These are phyloP conservation scores for Chloroceryle amazona DNA, from an alignment of 2,797 vertebrate genomes.

Conservation along the genomic window DNA sequence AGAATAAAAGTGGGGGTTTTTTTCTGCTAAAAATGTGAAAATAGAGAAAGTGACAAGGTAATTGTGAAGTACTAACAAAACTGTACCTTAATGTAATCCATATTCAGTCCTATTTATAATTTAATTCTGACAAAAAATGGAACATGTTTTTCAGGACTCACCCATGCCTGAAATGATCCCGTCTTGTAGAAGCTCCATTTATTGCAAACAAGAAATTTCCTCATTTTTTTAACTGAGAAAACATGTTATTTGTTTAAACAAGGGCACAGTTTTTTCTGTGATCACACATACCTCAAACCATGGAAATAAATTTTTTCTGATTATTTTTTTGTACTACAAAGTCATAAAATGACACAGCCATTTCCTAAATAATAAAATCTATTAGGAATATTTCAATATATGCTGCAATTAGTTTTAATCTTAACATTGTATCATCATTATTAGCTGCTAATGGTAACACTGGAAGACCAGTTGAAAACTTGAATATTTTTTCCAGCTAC, in stretches of 20 bases:
- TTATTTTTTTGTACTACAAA: not conserved
- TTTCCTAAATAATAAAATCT: not conserved
- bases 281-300: not conserved
- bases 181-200: not conserved
- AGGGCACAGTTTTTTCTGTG: not conserved
- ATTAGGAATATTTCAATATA: not conserved
- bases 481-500: not conserved
- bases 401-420: not conserved
- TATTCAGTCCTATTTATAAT: not conserved
- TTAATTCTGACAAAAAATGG: not conserved
- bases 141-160: not conserved
- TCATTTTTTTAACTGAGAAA: not conserved
- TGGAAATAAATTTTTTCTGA: not conserved
- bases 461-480: not conserved
- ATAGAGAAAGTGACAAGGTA: not conserved
- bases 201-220: not conserved
- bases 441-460: not conserved
- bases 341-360: not conserved
- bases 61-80: not conserved
- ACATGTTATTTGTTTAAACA: not conserved
- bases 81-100: not conserved
- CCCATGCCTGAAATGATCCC: not conserved
- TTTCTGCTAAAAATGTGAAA: not conserved
- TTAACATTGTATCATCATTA: not conserved
- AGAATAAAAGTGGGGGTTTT: not conserved